These are phyloP conservation scores for Neolamprologus caudopunctatus DNA, from an alignment of 2,113 vertebrate genomes.

Conservation along the genomic window DNA sequence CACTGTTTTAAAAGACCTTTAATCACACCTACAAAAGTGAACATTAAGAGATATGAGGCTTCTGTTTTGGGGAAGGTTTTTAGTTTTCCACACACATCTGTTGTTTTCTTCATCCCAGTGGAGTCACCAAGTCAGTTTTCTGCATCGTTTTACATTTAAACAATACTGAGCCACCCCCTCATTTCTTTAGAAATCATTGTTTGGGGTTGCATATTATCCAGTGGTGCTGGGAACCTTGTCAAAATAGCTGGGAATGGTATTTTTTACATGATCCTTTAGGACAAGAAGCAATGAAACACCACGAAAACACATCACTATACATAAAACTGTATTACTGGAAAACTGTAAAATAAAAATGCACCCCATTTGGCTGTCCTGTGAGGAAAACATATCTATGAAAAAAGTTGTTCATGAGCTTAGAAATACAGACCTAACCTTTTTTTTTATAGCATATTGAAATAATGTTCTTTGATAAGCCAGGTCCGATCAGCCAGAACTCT, in stretches of 20 bases:
- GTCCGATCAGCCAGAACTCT: background rate
- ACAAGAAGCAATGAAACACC: background rate
- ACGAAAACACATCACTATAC: background rate
- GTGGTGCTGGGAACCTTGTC: background rate
- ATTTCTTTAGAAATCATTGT: background rate
- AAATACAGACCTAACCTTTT: background rate
- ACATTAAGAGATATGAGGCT: accelerated
- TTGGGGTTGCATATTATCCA: background rate
- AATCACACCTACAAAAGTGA: background rate
- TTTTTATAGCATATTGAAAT: background rate
- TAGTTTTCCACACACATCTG: background rate
- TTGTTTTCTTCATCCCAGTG: background rate
- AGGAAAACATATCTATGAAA: background rate
- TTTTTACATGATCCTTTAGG: background rate
- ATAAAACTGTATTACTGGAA: background rate
- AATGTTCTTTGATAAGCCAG: background rate
- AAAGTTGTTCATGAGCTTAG: background rate
- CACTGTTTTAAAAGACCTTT: background rate
- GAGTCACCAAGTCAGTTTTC: background rate
- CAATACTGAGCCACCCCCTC: background rate
- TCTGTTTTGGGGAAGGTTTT: background rate
- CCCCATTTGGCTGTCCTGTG: background rate
- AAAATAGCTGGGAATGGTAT: background rate
- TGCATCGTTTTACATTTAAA: background rate
- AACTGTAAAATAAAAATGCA: background rate